phyloP scores from a whole-genome alignment of 2,888 invertebrate species.

The Incurvaria masculella region DNA sequence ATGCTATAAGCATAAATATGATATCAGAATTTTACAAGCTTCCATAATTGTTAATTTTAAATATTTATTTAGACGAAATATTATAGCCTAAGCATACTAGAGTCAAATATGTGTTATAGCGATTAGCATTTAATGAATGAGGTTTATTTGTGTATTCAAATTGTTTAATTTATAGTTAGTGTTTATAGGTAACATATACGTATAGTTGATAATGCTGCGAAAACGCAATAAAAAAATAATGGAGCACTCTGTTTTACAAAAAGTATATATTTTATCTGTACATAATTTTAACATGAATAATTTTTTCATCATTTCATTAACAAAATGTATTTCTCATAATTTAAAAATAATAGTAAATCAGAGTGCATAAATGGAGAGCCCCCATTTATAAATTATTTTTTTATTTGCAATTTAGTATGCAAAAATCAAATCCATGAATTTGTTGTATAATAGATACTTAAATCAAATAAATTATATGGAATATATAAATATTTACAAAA shows the following conservation, averaged over 20 bases:
- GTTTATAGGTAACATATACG: conserved; percentile 26
- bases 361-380: conserved; percentile 38
- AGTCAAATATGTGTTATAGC: conserved; percentile 10
- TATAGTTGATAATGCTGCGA: conserved; percentile 6
- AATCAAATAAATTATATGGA: no score
- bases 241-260: conserved; percentile 8
- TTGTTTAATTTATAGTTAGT: conserved; percentile 21
- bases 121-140: conserved; percentile 12
- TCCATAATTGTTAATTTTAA: no score
- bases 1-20: conserved; percentile 1
- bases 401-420: not conserved
- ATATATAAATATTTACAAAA: no score
- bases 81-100: no score
- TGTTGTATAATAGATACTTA: no score
- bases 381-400: conserved; percentile 43
- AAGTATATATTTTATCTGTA: not conserved
- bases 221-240: conserved; percentile 2
- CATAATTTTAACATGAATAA: not conserved
- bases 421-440: not conserved
- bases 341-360: conserved; percentile 6
- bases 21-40: conserved; percentile 2
- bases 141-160: conserved; percentile 12
- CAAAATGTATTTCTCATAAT: conserved; percentile 14
- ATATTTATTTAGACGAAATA: no score
- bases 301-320: conserved; percentile 18